phyloP scores from a whole-genome alignment of 2,113 vertebrate genomes.

The Balaenoptera acutorostrata region DNA sequence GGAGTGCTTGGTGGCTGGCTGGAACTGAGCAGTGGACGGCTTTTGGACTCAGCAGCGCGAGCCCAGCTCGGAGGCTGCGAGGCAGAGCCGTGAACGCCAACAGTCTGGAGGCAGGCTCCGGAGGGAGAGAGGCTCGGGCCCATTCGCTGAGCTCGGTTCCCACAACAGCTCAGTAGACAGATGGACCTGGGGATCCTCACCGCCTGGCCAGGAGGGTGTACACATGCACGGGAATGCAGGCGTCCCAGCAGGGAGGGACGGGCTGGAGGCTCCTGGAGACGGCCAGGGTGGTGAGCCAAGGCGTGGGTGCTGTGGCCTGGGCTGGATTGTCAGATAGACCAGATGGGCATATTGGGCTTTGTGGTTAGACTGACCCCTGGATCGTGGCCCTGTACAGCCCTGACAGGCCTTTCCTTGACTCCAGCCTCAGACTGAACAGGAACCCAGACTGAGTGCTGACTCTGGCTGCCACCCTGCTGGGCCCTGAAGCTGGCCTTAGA shows the following conservation, averaged over 20 bases:
- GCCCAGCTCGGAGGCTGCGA: slow-evolving; percentile 65
- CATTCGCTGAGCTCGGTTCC: slow-evolving; percentile 64
- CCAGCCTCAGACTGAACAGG: background rate
- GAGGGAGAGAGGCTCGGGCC: slow-evolving; percentile 71
- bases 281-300: background rate
- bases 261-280: background rate
- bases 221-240: slow-evolving; percentile 30
- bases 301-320: background rate
- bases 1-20: slow-evolving; percentile 56
- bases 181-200: slow-evolving; percentile 72
- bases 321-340: background rate
- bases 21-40: slow-evolving; percentile 69
- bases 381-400: background rate
- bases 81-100: slow-evolving; percentile 74
- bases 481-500: background rate
- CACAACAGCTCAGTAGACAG: slow-evolving; percentile 72
- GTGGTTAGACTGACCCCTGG: background rate
- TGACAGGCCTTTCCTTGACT: background rate
- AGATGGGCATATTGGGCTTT: background rate
- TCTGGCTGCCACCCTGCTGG: background rate
- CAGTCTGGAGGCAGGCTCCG: slow-evolving; percentile 74
- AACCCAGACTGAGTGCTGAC: background rate
- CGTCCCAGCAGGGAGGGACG: background rate
- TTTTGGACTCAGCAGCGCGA: slow-evolving; percentile 63
- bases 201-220: slow-evolving; percentile 72